Conservation (phyloP, 2,113 vertebrate genomes). For the Sinocyclocheilus maitianheensis region DNA sequence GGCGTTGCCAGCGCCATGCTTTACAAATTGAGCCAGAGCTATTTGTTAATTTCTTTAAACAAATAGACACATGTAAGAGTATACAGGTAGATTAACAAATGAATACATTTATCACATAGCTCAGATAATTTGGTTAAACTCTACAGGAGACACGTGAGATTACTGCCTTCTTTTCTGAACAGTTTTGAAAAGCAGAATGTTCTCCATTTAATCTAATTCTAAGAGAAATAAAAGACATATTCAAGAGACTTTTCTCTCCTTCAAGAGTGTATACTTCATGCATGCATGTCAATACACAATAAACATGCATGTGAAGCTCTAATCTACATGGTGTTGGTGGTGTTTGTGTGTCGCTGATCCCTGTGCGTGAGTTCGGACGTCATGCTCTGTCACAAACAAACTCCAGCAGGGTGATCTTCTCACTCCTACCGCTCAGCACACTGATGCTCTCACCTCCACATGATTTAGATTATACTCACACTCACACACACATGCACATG, state of each 20-base stretch:
- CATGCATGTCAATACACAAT: not conserved
- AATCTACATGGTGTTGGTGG: constrained; percentile 2
- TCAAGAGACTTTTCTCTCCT: not conserved
- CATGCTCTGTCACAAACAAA: constrained; percentile 38
- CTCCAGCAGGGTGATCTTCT: constrained; percentile 48
- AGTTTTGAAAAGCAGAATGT: not conserved
- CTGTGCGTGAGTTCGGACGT: constrained; percentile 21
- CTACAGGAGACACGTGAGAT: not conserved
- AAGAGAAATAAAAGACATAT: not conserved
- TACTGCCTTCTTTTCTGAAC: not conserved
- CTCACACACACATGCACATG: constrained; percentile 35
- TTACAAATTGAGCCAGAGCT: not conserved
- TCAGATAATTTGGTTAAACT: not conserved
- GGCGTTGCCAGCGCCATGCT: not conserved
- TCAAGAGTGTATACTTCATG: not conserved
- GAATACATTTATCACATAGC: not conserved
- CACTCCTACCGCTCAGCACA: constrained; percentile 41
- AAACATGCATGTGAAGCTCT: not conserved
- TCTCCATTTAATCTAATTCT: not conserved
- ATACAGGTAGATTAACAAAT: not conserved
- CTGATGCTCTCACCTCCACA: constrained; percentile 54
- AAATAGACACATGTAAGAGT: not conserved
- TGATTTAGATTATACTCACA: constrained; percentile 40
- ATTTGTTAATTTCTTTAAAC: not conserved
- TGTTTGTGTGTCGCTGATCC: constrained; percentile 22